Evolutionary conservation across 30 jellyfish, hydroid and myxozoan genomes (phyloP), one percentile per base, ranked within the genome.

Genomic region (Morbakka virulenta): DNA sequence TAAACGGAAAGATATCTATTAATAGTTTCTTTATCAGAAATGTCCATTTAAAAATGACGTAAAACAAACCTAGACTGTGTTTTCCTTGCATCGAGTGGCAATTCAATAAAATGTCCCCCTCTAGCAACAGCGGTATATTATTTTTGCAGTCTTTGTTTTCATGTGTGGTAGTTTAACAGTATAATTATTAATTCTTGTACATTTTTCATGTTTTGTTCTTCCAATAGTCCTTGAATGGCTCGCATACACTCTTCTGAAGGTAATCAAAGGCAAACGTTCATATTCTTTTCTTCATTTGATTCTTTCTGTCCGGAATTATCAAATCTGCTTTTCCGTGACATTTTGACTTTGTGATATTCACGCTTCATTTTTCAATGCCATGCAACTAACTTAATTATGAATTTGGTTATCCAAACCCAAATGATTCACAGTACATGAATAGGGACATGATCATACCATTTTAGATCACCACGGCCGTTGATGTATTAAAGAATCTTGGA

Each of bases 371-470:
- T 62, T 76, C 80, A 76, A 73, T 31, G 34, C 36, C 32, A 49
- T 79, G 67, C 32, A 76, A 34, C 87, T 32, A 62, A 32, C 62
- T 61, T 24, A 76, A 67, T 73, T 69, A 48, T 48, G 85, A 73
- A 52, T 73, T 52, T 64, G 86, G 53, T 77, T 77, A 74, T 74
- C 86, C 81, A 51, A 74, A 77, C 28, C 23, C 79, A 74, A 74
- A 32, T 74, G 86, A 74, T 22, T 64, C 86, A 74, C 62, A 74
- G 52, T 52, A 74, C n/a, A 35, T 35, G 79, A 71, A 71, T 14
- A 71, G 72, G 23, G 83, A 74, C 83, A 71, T 71, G 4, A 71
- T 71, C 83, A 71, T 71, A 71, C 4, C 83, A 30, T 64, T 71
- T 2, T 74, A 52, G 77, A 74, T 74, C 63, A 36, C 21, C 41